These are phyloP conservation scores for Euplagia quadripunctaria DNA, from an alignment of 2,888 invertebrate species.

Conservation along the genomic window DNA sequence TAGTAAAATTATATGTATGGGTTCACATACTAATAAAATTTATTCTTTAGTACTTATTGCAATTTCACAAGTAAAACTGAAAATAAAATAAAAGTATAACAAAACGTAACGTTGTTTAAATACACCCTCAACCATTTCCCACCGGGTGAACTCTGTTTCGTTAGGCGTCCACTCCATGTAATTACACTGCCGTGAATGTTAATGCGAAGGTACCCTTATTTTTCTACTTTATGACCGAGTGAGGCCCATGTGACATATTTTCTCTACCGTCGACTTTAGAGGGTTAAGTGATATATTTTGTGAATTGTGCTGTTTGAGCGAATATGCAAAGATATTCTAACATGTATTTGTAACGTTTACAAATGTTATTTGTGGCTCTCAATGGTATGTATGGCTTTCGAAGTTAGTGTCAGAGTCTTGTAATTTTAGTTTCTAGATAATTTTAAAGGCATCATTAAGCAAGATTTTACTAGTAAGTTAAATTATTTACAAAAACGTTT, in stretches of 20 bases:
- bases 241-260: slow-evolving; percentile 6
- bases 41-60: not conserved
- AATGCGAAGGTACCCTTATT: slow-evolving; percentile 38
- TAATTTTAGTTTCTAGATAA: too few relatives aligned
- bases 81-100: slow-evolving; percentile 12
- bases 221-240: slow-evolving; percentile 26
- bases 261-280: not conserved
- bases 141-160: slow-evolving; percentile 35
- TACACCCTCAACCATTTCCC: slow-evolving; percentile 57
- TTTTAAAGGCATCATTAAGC: too few relatives aligned
- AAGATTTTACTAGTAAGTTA: not conserved
- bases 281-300: not conserved
- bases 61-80: slow-evolving; percentile 12
- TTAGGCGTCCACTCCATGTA: slow-evolving; percentile 59
- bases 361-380: not conserved
- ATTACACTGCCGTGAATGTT: slow-evolving; percentile 57
- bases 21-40: not conserved
- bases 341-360: not conserved
- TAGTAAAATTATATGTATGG: too few relatives aligned
- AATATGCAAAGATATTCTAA: not conserved
- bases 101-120: slow-evolving; percentile 58
- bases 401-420: not conserved
- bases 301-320: too few relatives aligned
- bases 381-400: not conserved
- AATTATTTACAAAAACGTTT: not conserved